Evolutionary conservation across 2,113 vertebrate genomes (phyloP).

Genomic region (Myiozetetes cayanensis): DNA sequence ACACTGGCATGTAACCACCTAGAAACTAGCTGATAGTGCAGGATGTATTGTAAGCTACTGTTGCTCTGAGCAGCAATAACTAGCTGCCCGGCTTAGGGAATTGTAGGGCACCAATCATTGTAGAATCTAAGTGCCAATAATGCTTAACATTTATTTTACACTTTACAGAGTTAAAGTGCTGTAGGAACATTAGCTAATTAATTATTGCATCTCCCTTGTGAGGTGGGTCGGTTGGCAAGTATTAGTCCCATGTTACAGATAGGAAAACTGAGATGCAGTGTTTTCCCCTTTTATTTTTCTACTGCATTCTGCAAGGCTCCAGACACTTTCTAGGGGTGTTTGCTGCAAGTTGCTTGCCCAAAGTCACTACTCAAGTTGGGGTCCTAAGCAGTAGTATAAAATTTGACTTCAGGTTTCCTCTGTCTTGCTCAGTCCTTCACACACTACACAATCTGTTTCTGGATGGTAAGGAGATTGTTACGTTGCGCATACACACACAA

Average conservation of each 20-base stretch:
- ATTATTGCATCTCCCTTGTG: conserved; percentile 66
- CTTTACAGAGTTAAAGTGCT: conserved; percentile 69
- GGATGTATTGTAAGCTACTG: not conserved
- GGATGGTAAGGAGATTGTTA: not conserved
- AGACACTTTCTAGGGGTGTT: not conserved
- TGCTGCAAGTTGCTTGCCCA: not conserved
- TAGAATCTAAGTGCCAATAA: conserved; percentile 70
- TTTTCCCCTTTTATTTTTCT: conserved; percentile 49
- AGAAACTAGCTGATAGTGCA: conserved; percentile 36
- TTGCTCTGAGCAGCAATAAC: conserved; percentile 60
- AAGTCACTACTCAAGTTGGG: not conserved
- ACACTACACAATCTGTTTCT: accelerated
- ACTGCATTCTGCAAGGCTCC: not conserved
- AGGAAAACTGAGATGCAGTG: conserved; percentile 54
- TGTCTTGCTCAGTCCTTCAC: not conserved
- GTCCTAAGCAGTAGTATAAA: not conserved
- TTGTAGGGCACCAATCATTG: conserved; percentile 67
- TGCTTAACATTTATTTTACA: conserved; percentile 71
- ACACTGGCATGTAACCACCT: not conserved
- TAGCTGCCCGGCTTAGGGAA: conserved; percentile 62
- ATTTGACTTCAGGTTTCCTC: not conserved
- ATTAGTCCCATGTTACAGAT: conserved; percentile 60
- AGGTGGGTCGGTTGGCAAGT: conserved; percentile 53
- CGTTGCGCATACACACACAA: accelerated
- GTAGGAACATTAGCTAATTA: conserved; percentile 68